A percentile compares a stretch with the other conserved stretches of the same genome.
These are phyloP conservation scores for Mallotus villosus DNA, from an alignment of 2,797 vertebrate genomes.

Conservation along the genomic window DNA sequence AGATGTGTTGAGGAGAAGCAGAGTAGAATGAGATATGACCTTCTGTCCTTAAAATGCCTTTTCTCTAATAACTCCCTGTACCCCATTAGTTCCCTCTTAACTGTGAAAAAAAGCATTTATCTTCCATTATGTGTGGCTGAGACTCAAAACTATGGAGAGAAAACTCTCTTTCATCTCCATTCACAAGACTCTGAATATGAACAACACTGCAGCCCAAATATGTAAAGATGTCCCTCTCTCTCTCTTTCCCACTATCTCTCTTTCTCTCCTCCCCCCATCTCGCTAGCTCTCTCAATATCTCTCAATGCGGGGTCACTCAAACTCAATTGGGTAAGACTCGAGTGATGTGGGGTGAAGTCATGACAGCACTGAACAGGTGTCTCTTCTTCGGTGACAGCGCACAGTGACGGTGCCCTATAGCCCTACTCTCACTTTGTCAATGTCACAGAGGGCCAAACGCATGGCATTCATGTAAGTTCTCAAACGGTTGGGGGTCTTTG, in stretches of 20 bases:
- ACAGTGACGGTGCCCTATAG: slow-evolving; percentile 54
- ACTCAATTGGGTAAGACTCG: slow-evolving; percentile 57
- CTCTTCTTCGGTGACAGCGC: slow-evolving; percentile 54
- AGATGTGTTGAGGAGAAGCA: neutral
- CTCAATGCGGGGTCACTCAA: slow-evolving; percentile 41
- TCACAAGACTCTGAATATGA: too few relatives aligned
- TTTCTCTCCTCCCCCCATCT: neutral
- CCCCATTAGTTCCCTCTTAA: slow-evolving; percentile 70
- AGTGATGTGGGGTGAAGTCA: slow-evolving; percentile 62
- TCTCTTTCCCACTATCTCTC: neutral
- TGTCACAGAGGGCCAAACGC: slow-evolving; percentile 48
- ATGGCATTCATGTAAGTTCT: slow-evolving; percentile 30
- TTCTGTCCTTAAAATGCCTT: slow-evolving; percentile 37
- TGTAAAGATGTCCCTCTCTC: neutral
- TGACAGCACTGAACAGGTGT: slow-evolving; percentile 70
- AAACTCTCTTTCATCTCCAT: neutral
- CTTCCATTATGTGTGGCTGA: slow-evolving; percentile 49
- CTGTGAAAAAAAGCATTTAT: slow-evolving; percentile 64
- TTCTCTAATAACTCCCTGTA: slow-evolving; percentile 35
- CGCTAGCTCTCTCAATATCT: neutral
- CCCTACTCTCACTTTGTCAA: slow-evolving; percentile 50
- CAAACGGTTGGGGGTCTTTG: slow-evolving; percentile 45
- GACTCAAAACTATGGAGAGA: slow-evolving; percentile 28
- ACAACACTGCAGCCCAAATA: too few relatives aligned
- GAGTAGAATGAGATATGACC: slow-evolving; percentile 5